A percentile compares a stretch with the other conserved stretches of the same genome.
These are phyloP conservation scores for Choristoneura fumiferana DNA, from an alignment of 1,140 invertebrate species.

Conservation along the genomic window DNA sequence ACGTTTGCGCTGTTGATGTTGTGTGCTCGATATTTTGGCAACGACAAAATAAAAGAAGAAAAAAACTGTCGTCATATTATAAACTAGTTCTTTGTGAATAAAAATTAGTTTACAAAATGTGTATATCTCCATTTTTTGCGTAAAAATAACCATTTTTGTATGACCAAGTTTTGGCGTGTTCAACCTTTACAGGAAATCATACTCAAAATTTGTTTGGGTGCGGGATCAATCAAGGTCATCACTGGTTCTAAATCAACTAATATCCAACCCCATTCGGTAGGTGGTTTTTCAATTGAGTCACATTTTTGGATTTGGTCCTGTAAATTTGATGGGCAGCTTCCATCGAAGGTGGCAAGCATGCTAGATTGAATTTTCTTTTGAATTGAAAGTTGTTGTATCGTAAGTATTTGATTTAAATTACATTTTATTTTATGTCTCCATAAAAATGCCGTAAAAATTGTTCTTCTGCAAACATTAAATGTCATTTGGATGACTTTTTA, in stretches of 20 bases:
- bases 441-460: slow-evolving; percentile 8
- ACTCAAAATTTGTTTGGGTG: slow-evolving; percentile 20
- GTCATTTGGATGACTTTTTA: too few species aligned
- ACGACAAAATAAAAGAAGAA: too few species aligned
- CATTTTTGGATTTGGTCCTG: slow-evolving; percentile 29
- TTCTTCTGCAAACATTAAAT: slow-evolving; percentile 1
- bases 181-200: slow-evolving; percentile 28
- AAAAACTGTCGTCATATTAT: too few species aligned
- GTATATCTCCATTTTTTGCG: too few species aligned
- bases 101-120: too few species aligned
- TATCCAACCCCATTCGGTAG: slow-evolving; percentile 26
- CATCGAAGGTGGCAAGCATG: slow-evolving; percentile 23
- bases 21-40: too few species aligned
- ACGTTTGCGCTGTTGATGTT: too few species aligned
- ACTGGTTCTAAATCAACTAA: slow-evolving; percentile 20
- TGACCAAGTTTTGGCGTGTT: too few species aligned
- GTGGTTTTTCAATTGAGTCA: slow-evolving; percentile 19
- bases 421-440: not conserved
- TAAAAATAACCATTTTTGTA: too few species aligned
- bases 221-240: slow-evolving; percentile 11
- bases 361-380: slow-evolving; percentile 29
- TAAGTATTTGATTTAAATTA: slow-evolving; percentile 20
- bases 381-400: slow-evolving; percentile 23
- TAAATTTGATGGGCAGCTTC: slow-evolving; percentile 21
- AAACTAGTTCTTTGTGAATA: too few species aligned